Evolutionary conservation across 1,140 invertebrate genomes (phyloP), one percentile per base, ranked within the genome.

Genomic region (Conus ventricosus): DNA sequence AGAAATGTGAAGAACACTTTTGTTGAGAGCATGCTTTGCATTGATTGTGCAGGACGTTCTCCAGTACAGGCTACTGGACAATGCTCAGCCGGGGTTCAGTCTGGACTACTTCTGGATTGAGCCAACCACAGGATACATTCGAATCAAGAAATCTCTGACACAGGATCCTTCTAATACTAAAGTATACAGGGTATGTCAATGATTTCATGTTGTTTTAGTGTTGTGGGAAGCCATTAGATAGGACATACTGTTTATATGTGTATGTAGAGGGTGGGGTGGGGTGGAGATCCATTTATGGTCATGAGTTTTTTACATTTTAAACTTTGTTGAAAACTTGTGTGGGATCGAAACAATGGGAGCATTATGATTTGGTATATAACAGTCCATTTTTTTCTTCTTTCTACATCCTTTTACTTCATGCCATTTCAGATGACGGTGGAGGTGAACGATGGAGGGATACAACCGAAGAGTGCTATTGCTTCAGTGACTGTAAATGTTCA

Each of bases 391-490:
- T 71, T 71, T 71, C 20, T 71, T 23, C 7, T 71, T 76, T 76
- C 51, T 55, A 13, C 27, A 27, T 81, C 7, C 80, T 1, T 81
- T 81, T 81, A 81, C 80, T 39, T 15, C 39, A 20, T 60, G n/a
- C 39, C 83, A 63, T 84, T 85, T n/a, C 81, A 92, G 91, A 88
- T 92, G 89, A 89, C 55, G 17, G 88, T 92, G 3, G 27, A 53
- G 8, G 91, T 89, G 11, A 81, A 87, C 8, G 91, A 92, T 81
- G 88, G 90, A 87, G 25, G 71, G n/a, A 17, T 15, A 20, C 87
- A 57, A 67, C 85, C 98, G 0, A 95, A 98, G 84, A 97, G 97
- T 5, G 89, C 85, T 39, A 55, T 23, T n/a, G 91, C 87, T n/a
- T 53, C 67, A 67, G 89, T 92, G 1, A 88, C n/a, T 17, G 84